Conservation (phyloP, 2,888 invertebrate genomes). For the Sisyra terminalis region DNA sequence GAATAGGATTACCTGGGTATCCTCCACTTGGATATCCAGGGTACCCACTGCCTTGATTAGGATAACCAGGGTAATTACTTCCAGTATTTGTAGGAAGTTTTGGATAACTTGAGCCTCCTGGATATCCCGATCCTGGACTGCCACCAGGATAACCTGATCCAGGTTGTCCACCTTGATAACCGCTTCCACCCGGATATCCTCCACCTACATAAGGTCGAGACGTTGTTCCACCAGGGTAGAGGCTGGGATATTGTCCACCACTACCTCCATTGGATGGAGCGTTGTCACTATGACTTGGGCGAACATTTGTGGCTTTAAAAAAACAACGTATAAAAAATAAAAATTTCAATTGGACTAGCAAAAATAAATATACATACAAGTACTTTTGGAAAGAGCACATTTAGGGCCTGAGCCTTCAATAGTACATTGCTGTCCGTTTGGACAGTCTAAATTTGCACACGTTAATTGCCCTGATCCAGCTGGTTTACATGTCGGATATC, state of each 20-base stretch:
- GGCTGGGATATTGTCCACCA: slow-evolving; percentile 5
- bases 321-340: neutral
- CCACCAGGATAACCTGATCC: slow-evolving; percentile 8
- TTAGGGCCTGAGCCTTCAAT: slow-evolving; percentile 24
- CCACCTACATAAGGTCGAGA: slow-evolving; percentile 5
- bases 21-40: slow-evolving; percentile 8
- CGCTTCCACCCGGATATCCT: slow-evolving; percentile 8
- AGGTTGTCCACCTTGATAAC: slow-evolving; percentile 8
- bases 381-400: slow-evolving; percentile 21
- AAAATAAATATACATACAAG: slow-evolving; percentile 9
- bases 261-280: neutral
- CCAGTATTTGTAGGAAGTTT: slow-evolving; percentile 1
- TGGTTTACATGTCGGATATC: slow-evolving; percentile 26
- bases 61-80: slow-evolving; percentile 13
- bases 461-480: slow-evolving; percentile 8
- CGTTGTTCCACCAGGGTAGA: slow-evolving; percentile 7
- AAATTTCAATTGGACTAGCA: neutral
- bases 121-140: slow-evolving; percentile 3
- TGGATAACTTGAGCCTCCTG: slow-evolving; percentile 4
- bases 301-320: slow-evolving; percentile 10
- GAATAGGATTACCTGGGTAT: slow-evolving; percentile 11
- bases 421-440: slow-evolving; percentile 24
- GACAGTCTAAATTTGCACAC: slow-evolving; percentile 24
- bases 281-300: slow-evolving; percentile 12
- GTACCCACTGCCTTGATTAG: slow-evolving; percentile 12